Base-by-base conservation (phyloP, 2,888 invertebrate genomes). In the Papilio demoleus region DNA sequence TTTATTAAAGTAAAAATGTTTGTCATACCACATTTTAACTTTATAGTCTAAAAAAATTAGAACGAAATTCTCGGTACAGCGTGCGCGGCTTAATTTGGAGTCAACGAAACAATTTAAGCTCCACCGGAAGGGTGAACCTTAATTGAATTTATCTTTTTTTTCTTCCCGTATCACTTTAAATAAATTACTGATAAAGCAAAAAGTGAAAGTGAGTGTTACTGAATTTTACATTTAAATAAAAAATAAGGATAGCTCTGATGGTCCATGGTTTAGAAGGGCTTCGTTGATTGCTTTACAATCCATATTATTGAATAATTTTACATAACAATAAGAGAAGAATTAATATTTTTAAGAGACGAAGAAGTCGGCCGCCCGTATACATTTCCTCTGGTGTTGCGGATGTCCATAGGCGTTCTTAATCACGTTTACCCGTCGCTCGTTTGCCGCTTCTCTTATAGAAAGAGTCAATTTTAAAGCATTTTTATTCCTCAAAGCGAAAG, bases 141-240 rank as follows among this genome's bases (percentile, higher is more conserved):
- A 59, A 65, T 65, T 59, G 31, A 65, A 58, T 65, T 59, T 58
- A 40, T 65, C 17, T 56, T 42, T 58, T 64, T 56, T 53, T n/a
- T n/a, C 38, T 24, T 27, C 53, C 53, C n/a, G 53, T 53, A 27
- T 53, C n/a, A 53, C 27, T 53, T 53, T 53, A 8, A 53, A 53
- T 53, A 53, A 53, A 53, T 53, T 53, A 53, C 27, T 6, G 6
- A 2, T 5, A 27, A 0, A 8, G 53, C n/a, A 27, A 14, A 27
- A n/a, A 40, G 27, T 27, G 27, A 53, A 27, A 27, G 27, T n/a
- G 6, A 27, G 27, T 17, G 24, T 24, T 14, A 24, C 24, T 27
- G 6, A 8, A 6, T 53, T 6, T 8, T 22, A 47, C n/a, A n/a
- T 19, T 11, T 24, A 19, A 11, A 24, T 24, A 47, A 22, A 22